phyloP scores from a whole-genome alignment of 1,140 invertebrate genomes.

The Drosophila dunni region DNA sequence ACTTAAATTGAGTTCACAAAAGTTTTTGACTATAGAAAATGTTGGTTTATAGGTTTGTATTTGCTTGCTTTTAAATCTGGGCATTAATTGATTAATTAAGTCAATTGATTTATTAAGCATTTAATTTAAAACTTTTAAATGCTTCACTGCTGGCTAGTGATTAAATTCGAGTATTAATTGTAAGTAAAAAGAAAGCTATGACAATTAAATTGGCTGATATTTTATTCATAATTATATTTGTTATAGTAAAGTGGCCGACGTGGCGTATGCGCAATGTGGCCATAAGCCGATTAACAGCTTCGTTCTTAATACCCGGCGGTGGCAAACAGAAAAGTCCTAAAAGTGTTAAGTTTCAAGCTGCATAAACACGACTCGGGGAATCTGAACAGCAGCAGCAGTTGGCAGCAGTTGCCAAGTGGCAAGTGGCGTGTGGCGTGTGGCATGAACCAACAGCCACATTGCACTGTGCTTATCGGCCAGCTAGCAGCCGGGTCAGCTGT shows the following conservation, averaged over 20 bases:
- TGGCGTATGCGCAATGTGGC: constrained; percentile 45
- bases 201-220: not conserved
- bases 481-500: constrained; percentile 47
- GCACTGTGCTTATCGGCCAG: constrained; percentile 63
- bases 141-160: not conserved
- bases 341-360: constrained; percentile 73
- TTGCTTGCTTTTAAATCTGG: too few relatives aligned
- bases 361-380: constrained; percentile 71
- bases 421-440: not conserved
- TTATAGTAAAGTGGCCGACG: constrained; percentile 53
- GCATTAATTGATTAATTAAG: too few relatives aligned
- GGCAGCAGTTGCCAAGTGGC: not conserved
- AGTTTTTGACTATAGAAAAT: too few relatives aligned
- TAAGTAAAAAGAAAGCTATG: not conserved
- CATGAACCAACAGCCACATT: constrained; percentile 16
- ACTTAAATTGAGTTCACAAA: too few relatives aligned
- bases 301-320: constrained; percentile 38
- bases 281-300: constrained; percentile 75
- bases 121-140: not conserved
- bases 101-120: too few relatives aligned
- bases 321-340: constrained; percentile 33
- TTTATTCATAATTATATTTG: constrained; percentile 68
- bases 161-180: not conserved
- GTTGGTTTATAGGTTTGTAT: too few relatives aligned
- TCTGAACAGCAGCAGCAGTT: constrained; percentile 44